Evolutionary conservation across 92 coral and sea anemone genomes (phyloP), one percentile per base, ranked within the genome.

Genomic region (Parazoanthus swiftii): DNA sequence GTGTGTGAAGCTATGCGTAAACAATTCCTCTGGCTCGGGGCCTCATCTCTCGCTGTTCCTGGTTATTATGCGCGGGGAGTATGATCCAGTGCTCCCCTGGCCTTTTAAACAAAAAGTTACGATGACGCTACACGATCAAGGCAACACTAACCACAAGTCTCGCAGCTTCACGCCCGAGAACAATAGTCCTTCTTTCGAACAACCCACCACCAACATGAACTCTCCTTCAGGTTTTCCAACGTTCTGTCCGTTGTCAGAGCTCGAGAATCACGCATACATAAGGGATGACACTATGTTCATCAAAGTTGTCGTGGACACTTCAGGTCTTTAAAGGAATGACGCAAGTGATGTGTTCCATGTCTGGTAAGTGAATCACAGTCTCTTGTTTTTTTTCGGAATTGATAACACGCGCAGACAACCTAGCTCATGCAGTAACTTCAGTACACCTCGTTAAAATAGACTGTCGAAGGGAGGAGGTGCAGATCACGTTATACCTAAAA

Each of bases 61-160:
- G 42, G 86, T 82, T 4, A 46, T 82, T 4, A 82, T 82, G 86
- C 76, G 76, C 8, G 86, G 86, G 6, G 76, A 82, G 39, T 42
- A 11, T 29, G 86, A 82, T 39, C n/a, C 77, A 14, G 9, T 66
- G 4, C 76, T 82, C 59, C 59, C 25, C 73, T 82, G 86, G 86
- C 86, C 86, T 8, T 82, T 82, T 58, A 29, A 46, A 39, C 86
- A 68, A 29, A 67, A 82, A 74, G 42, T 82, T 15, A 67, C 77
- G 6, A 82, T 82, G 58, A 68, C 2, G 77, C 18, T 82, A 14
- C 23, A 67, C 2, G 76, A 82, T 43, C 86, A 82, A 39, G 86
- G 42, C 26, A 39, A 39, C 70, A 72, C 2, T 3, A 25, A 58
- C 14, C 73, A 80, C 85, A 10, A 54, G 37, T 18, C 35, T 35